Evolutionary conservation across 2,888 invertebrate species (phyloP), one percentile per base, ranked within the genome.

Genomic region (Helleia helle): DNA sequence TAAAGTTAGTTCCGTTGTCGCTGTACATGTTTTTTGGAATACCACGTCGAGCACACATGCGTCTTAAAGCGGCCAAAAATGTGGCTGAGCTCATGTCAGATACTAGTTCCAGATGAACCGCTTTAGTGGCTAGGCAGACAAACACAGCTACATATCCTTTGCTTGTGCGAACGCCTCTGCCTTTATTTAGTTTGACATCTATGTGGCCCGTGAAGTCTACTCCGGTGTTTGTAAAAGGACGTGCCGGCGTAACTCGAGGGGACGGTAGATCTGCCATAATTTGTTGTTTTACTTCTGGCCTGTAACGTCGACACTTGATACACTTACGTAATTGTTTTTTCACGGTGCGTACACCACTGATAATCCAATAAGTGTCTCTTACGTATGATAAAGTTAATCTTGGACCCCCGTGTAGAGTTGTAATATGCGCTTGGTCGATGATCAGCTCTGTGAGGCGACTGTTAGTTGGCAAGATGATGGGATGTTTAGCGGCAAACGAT

Each of bases 381-480:
- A n/a, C n/a, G n/a, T n/a, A n/a, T n/a, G n/a, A n/a, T n/a, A n/a
- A n/a, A n/a, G 22, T 24, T 9, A 7, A 36, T 11, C 2, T 11
- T 36, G 12, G 36, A 4, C 31, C 31, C n/a, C 31, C 11, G 31
- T 36, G 36, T 11, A 36, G 12, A 1, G 36, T 36, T 6, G 22
- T 22, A 2, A 8, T 11, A 12, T 36, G 36, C 22, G 36, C 36
- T 36, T 36, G 31, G 22, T 22, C 9, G 15, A 36, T 11, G 9
- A 34, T 18, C 9, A 34, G 14, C 34, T 34, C 22, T n/a, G 34
- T n/a, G n/a, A n/a, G n/a, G 18, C 18, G 18, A 13, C 29, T 29
- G 11, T 9, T 9, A 3, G 22, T 9, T 9, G 17, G 14, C 12
- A 17, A 9, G 9, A 34, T 8, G 22, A 17, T 9, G 9, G 22